Evolutionary conservation across 2,888 invertebrate species (phyloP).

Genomic region (Mycalesis mineus): DNA sequence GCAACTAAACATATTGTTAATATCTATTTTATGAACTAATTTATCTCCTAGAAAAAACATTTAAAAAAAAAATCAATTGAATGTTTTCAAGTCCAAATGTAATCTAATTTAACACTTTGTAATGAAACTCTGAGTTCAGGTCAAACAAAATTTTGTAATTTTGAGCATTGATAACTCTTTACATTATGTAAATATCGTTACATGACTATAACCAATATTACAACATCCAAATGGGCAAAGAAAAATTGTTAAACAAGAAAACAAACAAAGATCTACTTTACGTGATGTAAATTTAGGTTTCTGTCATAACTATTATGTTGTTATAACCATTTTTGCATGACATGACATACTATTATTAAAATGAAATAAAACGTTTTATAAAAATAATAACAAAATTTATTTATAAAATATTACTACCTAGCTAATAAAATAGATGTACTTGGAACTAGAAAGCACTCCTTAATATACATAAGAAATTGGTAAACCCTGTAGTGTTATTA

Average conservation of each 20-base stretch:
- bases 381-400: slow-evolving; percentile 3
- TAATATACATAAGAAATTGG: slow-evolving; percentile 63
- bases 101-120: too few species aligned
- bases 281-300: background rate
- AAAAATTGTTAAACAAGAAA: background rate
- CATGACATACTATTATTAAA: background rate
- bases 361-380: background rate
- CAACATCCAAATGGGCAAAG: background rate
- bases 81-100: too few species aligned
- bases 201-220: background rate
- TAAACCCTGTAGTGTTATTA: slow-evolving; percentile 49
- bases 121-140: too few species aligned
- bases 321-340: background rate
- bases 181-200: background rate
- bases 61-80: too few species aligned
- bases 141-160: background rate
- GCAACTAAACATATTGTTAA: too few species aligned
- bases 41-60: too few species aligned
- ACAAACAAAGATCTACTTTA: background rate
- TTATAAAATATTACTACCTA: background rate
- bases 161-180: background rate
- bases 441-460: slow-evolving; percentile 51
- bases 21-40: too few species aligned
- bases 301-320: too few species aligned
- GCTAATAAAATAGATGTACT: slow-evolving; percentile 1